Evolutionary conservation across 2,888 invertebrate species (phyloP).

Genomic region (Eupithecia tripunctaria): DNA sequence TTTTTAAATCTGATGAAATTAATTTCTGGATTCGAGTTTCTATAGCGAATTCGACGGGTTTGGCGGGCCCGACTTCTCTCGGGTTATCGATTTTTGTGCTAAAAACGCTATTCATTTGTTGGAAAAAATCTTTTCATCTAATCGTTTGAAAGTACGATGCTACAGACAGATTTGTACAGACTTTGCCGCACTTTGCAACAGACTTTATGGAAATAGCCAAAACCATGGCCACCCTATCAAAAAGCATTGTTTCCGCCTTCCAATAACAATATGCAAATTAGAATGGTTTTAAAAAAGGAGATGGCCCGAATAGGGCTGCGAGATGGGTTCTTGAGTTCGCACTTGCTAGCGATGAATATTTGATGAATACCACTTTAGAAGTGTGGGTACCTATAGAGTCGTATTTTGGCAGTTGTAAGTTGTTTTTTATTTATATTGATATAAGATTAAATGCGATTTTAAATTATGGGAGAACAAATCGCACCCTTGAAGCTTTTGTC

Average conservation of each 20-base stretch:
- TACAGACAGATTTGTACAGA: no score
- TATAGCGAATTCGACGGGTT: not conserved
- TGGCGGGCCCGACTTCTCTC: no score
- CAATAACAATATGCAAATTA: slow-evolving; percentile 60
- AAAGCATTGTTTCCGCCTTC: slow-evolving; percentile 50
- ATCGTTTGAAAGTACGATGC: no score
- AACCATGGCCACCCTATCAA: slow-evolving; percentile 28
- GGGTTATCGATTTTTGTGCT: not conserved
- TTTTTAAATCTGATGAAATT: not conserved
- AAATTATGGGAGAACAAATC: no score
- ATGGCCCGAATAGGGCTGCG: slow-evolving; percentile 37
- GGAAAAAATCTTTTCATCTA: no score
- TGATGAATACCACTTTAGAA: slow-evolving; percentile 19
- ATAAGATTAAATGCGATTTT: no score
- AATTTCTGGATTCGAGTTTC: not conserved
- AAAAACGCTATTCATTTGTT: not conserved
- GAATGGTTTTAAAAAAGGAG: slow-evolving; percentile 45
- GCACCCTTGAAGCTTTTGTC: no score
- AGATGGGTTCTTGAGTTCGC: slow-evolving; percentile 27
- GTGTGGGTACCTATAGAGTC: not conserved
- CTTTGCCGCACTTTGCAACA: no score
- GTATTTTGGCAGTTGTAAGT: not conserved
- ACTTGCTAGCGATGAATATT: slow-evolving; percentile 31
- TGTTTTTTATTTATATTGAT: no score
- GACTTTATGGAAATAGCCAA: no score